Evolutionary conservation across 92 coral and sea anemone species (phyloP), one percentile per base, ranked within the genome.

Genomic region (Parazoanthus atlanticus): DNA sequence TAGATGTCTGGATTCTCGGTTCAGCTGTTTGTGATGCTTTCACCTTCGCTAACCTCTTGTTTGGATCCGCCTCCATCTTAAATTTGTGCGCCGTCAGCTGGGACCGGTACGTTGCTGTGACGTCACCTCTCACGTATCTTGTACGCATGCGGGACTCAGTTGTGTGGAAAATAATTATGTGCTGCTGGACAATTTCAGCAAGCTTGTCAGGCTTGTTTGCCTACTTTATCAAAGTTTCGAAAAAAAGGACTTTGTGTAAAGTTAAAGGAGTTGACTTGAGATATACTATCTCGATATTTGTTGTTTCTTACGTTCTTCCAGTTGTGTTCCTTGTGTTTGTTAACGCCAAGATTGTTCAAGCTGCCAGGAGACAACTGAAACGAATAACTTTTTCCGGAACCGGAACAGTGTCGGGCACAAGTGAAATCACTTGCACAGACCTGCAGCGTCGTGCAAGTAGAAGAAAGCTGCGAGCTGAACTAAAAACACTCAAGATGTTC

Each of bases 21-120:
- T 61, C 69, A 61, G 26, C 76, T 26, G 38, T 71, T 26, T 71
- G 76, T 71, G 76, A 71, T 12, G 76, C 38, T 29, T 71, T 71
- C 9, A 71, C 76, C 21, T 71, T 71, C 36, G 76, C 76, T 28
- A 71, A 71, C 36, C 76, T 71, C 17, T 34, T 71, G 5, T 71
- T 71, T 71, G 76, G 76, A 71, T 71, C 76, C 76, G 76, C 80
- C 52, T 76, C 80, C 46, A 76, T 76, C 52, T 38, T 76, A 23
- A 76, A 76, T 25, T 76, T 76, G 52, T 76, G 80, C 52, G 80
- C 80, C 80, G 19, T 76, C 52, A 76, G 80, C 54, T 76, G 80
- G 80, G 80, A 76, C 80, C 80, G 80, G 2, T 76, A 76, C 80
- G 80, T 76, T 3, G 80, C 80, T 33, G 80, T 76, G 80, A 76